Conservation (phyloP, 2,888 invertebrate genomes). For the Agonum fuliginosum region DNA sequence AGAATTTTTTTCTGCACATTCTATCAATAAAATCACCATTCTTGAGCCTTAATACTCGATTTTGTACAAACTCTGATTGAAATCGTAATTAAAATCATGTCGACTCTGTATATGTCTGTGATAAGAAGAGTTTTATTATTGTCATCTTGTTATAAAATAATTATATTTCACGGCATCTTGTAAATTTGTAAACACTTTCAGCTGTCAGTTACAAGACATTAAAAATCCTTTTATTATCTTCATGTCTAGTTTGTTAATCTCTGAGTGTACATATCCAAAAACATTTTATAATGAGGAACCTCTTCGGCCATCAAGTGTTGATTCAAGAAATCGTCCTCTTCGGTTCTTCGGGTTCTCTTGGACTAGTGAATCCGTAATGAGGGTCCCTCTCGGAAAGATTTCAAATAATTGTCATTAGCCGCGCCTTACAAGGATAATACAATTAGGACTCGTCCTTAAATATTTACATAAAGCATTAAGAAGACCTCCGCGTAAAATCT, state of each 20-base stretch:
- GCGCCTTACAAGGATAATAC: constrained; percentile 54
- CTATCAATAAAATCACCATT: too few species aligned
- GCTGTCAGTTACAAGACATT: not conserved
- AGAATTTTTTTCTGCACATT: too few species aligned
- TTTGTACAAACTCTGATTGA: too few species aligned
- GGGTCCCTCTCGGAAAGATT: constrained; percentile 41
- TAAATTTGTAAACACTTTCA: not conserved
- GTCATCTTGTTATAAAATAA: too few species aligned
- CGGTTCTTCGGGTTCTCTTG: not conserved
- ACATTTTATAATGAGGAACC: not conserved
- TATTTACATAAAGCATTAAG: constrained; percentile 57
- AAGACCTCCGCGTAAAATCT: constrained; percentile 34
- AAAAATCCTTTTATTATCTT: not conserved
- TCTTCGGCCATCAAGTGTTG: constrained; percentile 44
- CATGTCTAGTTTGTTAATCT: not conserved
- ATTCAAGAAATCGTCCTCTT: constrained; percentile 21
- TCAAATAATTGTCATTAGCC: constrained; percentile 58
- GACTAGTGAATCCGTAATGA: constrained; percentile 47
- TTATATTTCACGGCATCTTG: not conserved
- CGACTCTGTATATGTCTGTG: too few species aligned
- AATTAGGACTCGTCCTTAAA: constrained; percentile 54
- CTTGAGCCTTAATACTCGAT: too few species aligned
- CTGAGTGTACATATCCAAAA: constrained; percentile 3
- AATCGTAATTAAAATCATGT: too few species aligned
- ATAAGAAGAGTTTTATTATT: too few species aligned